Conservation (phyloP, 2,888 invertebrate species). For the Dorcus hopei region DNA sequence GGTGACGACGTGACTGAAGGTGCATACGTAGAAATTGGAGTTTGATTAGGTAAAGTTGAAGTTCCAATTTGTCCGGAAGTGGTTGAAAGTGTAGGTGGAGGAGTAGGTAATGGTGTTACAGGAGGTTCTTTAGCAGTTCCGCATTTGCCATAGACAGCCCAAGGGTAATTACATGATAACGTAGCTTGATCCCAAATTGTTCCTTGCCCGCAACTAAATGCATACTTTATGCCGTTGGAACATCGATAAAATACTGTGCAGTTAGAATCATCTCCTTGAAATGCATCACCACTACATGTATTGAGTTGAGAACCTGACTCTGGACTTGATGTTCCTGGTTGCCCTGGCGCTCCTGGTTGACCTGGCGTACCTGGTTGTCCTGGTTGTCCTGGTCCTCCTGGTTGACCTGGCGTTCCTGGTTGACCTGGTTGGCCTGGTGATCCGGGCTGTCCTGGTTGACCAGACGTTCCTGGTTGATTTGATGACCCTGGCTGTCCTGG, state of each 20-base stretch:
- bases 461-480: too few species aligned
- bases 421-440: constrained; percentile 6
- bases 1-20: constrained; percentile 2
- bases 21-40: not conserved
- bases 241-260: constrained; percentile 77
- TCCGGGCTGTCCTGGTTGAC: constrained; percentile 6
- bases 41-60: constrained; percentile 15
- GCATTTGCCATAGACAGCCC: constrained; percentile 55
- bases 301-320: too few species aligned
- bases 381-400: too few species aligned
- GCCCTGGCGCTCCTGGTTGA: constrained; percentile 13
- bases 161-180: constrained; percentile 69
- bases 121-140: constrained; percentile 40
- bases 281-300: constrained; percentile 44
- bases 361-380: not conserved
- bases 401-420: not conserved
- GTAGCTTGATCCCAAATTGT: constrained; percentile 73
- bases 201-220: constrained; percentile 72
- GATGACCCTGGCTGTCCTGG: too few species aligned
- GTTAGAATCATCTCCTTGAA: constrained; percentile 64
- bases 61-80: constrained; percentile 10
- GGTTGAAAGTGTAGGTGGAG: constrained; percentile 6
- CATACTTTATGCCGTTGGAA: constrained; percentile 63
- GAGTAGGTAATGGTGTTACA: too few species aligned
- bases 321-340: constrained; percentile 10